Evolutionary conservation across 2,888 invertebrate species (phyloP), one percentile per base, ranked within the genome.

Genomic region (Sinopyrophorus schimmeli): DNA sequence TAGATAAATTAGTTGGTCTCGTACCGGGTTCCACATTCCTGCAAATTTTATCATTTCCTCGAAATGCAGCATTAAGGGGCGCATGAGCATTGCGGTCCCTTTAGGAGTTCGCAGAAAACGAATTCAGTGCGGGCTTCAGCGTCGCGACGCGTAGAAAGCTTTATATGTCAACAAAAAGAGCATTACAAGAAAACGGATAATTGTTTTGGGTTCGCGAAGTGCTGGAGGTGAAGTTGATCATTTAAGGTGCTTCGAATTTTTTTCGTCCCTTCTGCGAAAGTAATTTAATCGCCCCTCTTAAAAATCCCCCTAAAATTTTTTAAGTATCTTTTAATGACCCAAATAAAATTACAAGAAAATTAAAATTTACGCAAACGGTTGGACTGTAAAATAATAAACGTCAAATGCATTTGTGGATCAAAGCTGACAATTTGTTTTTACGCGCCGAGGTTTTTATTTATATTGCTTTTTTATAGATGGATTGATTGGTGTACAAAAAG

Each of bases 61-160:
- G 51, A 57, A 55, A 58, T 60, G 57, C 57, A 56, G 62, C 57
- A 60, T 50, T 53, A 55, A 46, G 54, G 28, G 34, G 58, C 56
- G 57, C 61, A 60, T 58, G 62, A 43, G 54, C 54, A 47, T 42
- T 50, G 44, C 30, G 34, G 43, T 31, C 27, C 37, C 48, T 43
- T 39, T 46, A 44, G n/a, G 51, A 53, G 54, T 54, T 54, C 55
- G 44, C 49, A 54, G 58, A 58, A 59, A 62, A 61, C 55, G 59
- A 64, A 65, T 55, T 67, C 68, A 67, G 67, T 68, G 65, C 63
- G 63, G 67, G 60, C 64, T 65, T 56, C 61, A 59, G 47, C 64
- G 63, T 61, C 64, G 61, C 55, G 59, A 59, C 64, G 64, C 60
- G 43, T 43, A 49, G 43, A 38, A 39, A 31, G 39, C 17, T 28